Conservation (phyloP, 64 coral and sea anemone species). For the Montipora sp. region DNA sequence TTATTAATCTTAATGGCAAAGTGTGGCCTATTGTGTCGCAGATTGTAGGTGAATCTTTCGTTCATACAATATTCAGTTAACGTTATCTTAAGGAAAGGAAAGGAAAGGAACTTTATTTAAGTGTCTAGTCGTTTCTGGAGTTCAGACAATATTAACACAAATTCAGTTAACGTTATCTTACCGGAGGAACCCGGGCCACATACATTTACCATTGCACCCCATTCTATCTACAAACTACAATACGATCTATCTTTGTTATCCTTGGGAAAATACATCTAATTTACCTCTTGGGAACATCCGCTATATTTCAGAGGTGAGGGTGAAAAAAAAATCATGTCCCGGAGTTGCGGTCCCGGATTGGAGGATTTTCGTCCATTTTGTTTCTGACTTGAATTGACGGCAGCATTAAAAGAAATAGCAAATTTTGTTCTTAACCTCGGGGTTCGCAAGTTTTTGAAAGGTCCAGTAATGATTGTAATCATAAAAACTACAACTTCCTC, state of each 20-base stretch:
- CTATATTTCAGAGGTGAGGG: background rate
- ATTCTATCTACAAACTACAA: background rate
- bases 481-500: too few species aligned
- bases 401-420: background rate
- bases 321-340: too few species aligned
- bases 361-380: too few species aligned
- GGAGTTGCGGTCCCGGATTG: background rate
- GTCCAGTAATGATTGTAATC: too few species aligned
- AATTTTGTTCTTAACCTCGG: background rate
- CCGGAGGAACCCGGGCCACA: too few species aligned
- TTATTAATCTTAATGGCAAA: background rate
- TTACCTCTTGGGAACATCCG: background rate
- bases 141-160: too few species aligned
- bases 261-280: background rate
- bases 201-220: too few species aligned
- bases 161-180: too few species aligned
- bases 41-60: background rate
- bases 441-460: too few species aligned
- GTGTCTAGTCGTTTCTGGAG: too few species aligned
- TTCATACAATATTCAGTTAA: background rate
- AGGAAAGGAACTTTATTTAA: background rate
- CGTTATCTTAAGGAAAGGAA: background rate
- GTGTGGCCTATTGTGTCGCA: background rate
- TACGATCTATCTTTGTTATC: background rate
- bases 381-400: background rate